These are phyloP conservation scores for Poeciliopsis retropinna DNA, from an alignment of 2,113 vertebrate genomes.

Conservation along the genomic window DNA sequence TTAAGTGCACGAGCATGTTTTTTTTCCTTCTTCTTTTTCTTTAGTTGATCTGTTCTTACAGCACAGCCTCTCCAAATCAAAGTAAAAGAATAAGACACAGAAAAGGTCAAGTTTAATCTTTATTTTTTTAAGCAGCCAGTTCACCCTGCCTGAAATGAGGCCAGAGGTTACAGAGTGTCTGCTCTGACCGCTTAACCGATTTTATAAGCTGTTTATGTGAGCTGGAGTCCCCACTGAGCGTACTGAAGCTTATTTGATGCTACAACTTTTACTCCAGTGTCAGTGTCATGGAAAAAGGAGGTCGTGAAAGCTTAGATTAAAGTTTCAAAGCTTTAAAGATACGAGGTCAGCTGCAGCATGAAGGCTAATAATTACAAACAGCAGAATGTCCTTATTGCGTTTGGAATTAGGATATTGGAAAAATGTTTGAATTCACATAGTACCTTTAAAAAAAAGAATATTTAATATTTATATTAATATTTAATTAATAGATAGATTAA, in stretches of 20 bases:
- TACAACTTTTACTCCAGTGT: slow-evolving; percentile 40
- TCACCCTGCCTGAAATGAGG: slow-evolving; percentile 59
- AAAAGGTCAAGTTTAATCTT: slow-evolving; percentile 76
- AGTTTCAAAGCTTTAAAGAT: slow-evolving; percentile 52
- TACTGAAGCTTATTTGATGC: slow-evolving; percentile 57
- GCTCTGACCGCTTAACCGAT: slow-evolving; percentile 58
- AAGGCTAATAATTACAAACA: slow-evolving; percentile 43
- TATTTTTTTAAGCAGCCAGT: slow-evolving; percentile 32
- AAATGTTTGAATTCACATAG: slow-evolving; percentile 4
- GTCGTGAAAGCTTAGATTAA: slow-evolving; percentile 42
- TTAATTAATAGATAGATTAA: no score
- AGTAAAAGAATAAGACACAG: slow-evolving; percentile 25
- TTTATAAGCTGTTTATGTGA: slow-evolving; percentile 70
- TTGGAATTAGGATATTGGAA: slow-evolving; percentile 7
- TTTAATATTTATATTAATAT: no score
- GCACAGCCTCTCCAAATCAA: slow-evolving; percentile 18
- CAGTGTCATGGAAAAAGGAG: slow-evolving; percentile 48
- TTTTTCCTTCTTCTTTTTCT: slow-evolving; percentile 16
- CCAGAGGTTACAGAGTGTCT: slow-evolving; percentile 53
- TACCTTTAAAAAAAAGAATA: background rate
- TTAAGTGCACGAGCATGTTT: no score
- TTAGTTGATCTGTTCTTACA: slow-evolving; percentile 46
- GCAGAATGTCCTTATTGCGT: slow-evolving; percentile 26
- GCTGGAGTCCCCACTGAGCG: slow-evolving; percentile 29
- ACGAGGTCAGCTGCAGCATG: slow-evolving; percentile 27